Evolutionary conservation across 2,888 invertebrate genomes (phyloP).

Genomic region (Acleris laterana): DNA sequence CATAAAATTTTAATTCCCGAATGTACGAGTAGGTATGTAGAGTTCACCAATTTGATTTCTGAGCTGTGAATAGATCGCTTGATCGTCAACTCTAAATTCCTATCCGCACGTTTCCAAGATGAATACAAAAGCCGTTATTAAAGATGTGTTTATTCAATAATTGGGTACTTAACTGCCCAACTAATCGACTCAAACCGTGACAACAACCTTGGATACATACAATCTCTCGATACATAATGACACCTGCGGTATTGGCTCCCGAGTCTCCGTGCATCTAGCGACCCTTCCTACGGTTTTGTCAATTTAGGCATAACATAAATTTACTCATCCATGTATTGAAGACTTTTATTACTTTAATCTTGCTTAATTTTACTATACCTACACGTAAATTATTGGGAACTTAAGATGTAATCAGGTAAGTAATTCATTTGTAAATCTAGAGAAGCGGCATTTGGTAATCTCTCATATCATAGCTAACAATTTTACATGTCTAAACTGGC

Average conservation of each 20-base stretch:
- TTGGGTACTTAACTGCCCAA: slow-evolving; percentile 1
- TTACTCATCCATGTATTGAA: not conserved
- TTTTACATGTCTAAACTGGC: too few species aligned
- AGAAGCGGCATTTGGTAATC: too few species aligned
- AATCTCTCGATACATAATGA: slow-evolving; percentile 25
- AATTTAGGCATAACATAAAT: slow-evolving; percentile 5
- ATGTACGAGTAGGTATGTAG: too few species aligned
- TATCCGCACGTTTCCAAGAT: not conserved
- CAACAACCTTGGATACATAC: slow-evolving; percentile 29
- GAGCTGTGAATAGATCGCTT: not conserved
- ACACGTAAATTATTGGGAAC: too few species aligned
- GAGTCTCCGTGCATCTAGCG: not conserved
- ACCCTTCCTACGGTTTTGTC: not conserved
- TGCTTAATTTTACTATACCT: too few species aligned
- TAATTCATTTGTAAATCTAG: too few species aligned
- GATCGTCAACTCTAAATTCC: not conserved
- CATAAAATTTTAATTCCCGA: too few species aligned
- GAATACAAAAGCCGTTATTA: slow-evolving; percentile 1
- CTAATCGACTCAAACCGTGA: slow-evolving; percentile 30
- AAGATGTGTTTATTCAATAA: slow-evolving; percentile 12
- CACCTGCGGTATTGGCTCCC: slow-evolving; percentile 16
- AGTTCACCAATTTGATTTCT: too few species aligned
- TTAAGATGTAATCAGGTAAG: too few species aligned
- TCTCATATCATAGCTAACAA: too few species aligned
- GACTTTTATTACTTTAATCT: not conserved